Evolutionary conservation across 2,888 invertebrate species (phyloP).

Genomic region (Drosophila meridionalis): DNA sequence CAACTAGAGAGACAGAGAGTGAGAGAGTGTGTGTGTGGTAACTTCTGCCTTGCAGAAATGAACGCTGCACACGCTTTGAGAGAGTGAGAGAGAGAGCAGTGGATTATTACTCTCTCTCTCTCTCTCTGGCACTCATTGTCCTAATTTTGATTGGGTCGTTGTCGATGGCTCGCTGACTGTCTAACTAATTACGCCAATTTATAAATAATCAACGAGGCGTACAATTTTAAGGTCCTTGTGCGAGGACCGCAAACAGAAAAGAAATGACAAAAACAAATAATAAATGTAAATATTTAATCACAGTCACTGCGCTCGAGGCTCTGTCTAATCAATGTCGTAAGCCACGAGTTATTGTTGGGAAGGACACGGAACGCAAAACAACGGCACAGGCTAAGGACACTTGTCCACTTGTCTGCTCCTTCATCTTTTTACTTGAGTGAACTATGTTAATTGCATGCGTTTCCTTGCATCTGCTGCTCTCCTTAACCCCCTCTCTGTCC

Average conservation of each 20-base stretch:
- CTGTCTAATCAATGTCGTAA: conserved; percentile 29
- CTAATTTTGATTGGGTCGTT: conserved; percentile 52
- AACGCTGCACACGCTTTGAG: conserved; percentile 61
- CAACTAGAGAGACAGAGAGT: conserved; percentile 16
- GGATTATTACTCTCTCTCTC: conserved; percentile 12
- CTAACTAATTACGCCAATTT: conserved; percentile 75
- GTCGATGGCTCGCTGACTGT: conserved; percentile 39
- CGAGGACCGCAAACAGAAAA: conserved; percentile 41
- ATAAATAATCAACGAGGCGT: conserved; percentile 73
- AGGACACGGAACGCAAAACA: neutral
- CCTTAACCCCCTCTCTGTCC: neutral
- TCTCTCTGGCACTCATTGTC: conserved; percentile 42
- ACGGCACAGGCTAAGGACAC: conserved; percentile 29
- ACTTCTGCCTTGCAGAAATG: conserved; percentile 62
- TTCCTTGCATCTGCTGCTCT: conserved; percentile 13
- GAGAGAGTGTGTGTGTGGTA: conserved; percentile 11
- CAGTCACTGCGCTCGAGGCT: conserved; percentile 10
- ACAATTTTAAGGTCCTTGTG: conserved; percentile 68
- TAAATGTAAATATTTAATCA: conserved; percentile 31
- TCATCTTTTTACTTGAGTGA: conserved; percentile 18
- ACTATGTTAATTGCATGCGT: conserved; percentile 54
- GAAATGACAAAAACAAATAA: conserved; percentile 15
- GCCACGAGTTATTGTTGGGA: neutral
- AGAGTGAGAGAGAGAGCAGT: neutral
- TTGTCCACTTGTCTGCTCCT: conserved; percentile 24